Base-by-base conservation (phyloP, 2,888 invertebrate species). In the Pardosa pseudoannulata region DNA sequence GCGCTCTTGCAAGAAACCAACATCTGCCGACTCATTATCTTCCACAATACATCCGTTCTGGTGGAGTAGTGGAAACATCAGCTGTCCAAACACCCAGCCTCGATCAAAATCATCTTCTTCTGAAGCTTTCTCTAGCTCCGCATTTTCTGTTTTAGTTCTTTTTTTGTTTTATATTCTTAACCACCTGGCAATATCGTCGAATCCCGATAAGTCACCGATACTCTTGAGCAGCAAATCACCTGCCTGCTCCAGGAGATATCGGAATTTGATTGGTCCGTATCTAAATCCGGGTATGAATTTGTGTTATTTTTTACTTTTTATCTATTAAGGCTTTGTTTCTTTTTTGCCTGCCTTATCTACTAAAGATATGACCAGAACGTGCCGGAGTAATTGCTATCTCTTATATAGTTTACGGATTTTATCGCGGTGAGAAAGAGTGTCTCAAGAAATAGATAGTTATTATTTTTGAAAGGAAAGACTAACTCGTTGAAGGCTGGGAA, bases 11-110 rank as follows among this genome's bases (percentile, higher is more conserved):
- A 31, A 27, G 46, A 41, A n/a, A 64, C 29, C 13, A 83, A 78
- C 83, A 85, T 85, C 83, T 85, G 83, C 83, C 72, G 73, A 78
- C 83, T 85, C 83, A 85, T 85, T 85, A 85, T 39, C 7, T 67
- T 56, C 39, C 29, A 46, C n/a, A 64, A 82, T 75, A 65, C 82
- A 83, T 83, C 82, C 76, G 82, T 39, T 78, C 81, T 27, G 23
- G 31, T 11, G 29, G n/a, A 67, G 67, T 32, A 19, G 67, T 16
- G 50, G 27, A 65, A 64, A 73, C 5, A 16, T 82, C 82, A 85
- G 83, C 83, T 85, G 83, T 83, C 75, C 72, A 83, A 83, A 83
- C 71, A 83, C 36, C 72, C 50, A 62, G 13, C n/a, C 36, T 36
- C 56, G 19, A 56, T 56, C 23, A 56, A 56, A 23, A 56, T 56